phyloP scores from a whole-genome alignment of 2,797 vertebrate genomes.

The Vultur gryphus region DNA sequence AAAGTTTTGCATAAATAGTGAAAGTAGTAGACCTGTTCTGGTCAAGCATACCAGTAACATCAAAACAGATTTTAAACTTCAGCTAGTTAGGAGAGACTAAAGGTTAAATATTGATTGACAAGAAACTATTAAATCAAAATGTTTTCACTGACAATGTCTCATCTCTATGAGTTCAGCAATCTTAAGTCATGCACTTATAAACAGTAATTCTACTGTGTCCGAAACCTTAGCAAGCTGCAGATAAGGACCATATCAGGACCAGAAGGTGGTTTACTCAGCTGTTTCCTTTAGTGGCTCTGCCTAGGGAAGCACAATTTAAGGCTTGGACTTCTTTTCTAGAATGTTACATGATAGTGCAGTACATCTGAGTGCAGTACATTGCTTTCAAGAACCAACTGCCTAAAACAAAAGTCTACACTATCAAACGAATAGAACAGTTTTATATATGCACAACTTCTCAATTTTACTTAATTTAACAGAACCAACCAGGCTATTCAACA shows the following conservation, averaged over 20 bases:
- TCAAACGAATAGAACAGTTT: neutral
- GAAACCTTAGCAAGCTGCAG: neutral
- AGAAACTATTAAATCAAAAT: neutral
- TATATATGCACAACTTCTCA: neutral
- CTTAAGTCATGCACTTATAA: neutral
- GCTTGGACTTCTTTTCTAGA: neutral
- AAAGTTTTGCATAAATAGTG: neutral
- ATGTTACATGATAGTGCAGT: neutral
- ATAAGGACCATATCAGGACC: rapidly evolving
- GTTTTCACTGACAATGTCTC: neutral
- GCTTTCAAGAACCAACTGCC: neutral
- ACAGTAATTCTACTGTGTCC: neutral
- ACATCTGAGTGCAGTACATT: neutral
- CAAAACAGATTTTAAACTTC: neutral
- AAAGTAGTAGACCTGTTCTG: neutral
- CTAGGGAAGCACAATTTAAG: neutral
- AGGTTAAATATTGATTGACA: neutral
- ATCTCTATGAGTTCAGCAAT: neutral
- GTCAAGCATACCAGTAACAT: neutral
- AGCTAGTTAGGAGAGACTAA: neutral
- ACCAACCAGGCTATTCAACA: neutral
- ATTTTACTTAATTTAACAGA: neutral
- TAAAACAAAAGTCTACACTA: neutral
- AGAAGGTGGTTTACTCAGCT: neutral
- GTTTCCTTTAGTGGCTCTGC: neutral